Evolutionary conservation across 2,113 vertebrate species (phyloP), one percentile per base, ranked within the genome.

Genomic region (Actenoides hombroni): DNA sequence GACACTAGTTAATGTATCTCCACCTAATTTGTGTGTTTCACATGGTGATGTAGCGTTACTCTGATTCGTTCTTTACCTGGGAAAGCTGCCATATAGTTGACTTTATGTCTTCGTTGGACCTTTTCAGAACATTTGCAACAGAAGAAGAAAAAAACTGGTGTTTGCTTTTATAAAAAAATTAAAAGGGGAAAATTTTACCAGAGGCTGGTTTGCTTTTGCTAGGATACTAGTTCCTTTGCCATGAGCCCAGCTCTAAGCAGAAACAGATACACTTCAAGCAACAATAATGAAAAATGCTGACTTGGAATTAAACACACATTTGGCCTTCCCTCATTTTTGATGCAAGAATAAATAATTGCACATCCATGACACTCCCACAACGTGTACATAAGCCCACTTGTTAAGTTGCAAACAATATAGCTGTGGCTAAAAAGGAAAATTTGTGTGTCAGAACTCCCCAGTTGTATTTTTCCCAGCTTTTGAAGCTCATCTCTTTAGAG

Each of bases 11-110:
- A 96, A 90, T 87, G 70, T 68, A 78, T 96, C 80, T 85, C 77
- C 51, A 74, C 46, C 64, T 90, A 83, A 88, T 91, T 9, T 94
- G 74, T 87, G 56, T 89, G 75, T 96, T 97, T 94, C 86, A 94
- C 57, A 13, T 28, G 60, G 79, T 88, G 91, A 96, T 48, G 64
- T 59, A 87, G 51, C 12, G 16, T 33, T 77, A 59, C 83, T 80
- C 60, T 87, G 40, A 61, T 59, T 79, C 79, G 31, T 23, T 79
- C 93, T 74, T 83, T n/a, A 80, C 49, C 31, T 10, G 4, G 16
- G 26, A 25, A 94, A 87, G 60, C 39, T 56, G 60, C 51, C 25
- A 57, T 54, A 20, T 1, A 68, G 14, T 68, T 64, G 15, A 53
- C 80, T 79, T 86, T 70, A 53, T 23, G 19, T 44, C 92, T 84